These are phyloP conservation scores for Anolis carolinensis DNA, from an alignment of 2,113 vertebrate species.

Conservation along the genomic window DNA sequence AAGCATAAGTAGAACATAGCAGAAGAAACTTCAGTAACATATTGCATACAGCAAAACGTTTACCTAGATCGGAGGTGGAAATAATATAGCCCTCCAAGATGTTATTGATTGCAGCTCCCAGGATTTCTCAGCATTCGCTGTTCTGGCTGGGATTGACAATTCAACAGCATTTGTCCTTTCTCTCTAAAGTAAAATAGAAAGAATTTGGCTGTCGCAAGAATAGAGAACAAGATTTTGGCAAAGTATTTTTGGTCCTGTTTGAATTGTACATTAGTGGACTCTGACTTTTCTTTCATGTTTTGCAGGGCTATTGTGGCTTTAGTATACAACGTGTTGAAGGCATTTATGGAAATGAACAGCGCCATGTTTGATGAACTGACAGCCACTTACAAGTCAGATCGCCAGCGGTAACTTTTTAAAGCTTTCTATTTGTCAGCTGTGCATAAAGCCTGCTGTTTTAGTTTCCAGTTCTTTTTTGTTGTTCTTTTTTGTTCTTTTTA, in stretches of 20 bases:
- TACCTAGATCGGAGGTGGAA: neutral
- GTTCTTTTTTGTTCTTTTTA: constrained; percentile 36
- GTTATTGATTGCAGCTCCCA: neutral
- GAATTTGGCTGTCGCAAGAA: constrained; percentile 34
- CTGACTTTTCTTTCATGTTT: constrained; percentile 31
- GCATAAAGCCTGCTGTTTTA: constrained; percentile 57
- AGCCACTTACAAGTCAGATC: constrained; percentile 99
- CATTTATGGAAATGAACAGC: constrained; percentile 99
- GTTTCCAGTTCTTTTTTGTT: neutral
- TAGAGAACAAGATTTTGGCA: neutral
- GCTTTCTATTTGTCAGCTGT: constrained; percentile 78
- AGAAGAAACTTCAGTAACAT: constrained; percentile 11
- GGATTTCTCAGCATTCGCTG: too few species aligned
- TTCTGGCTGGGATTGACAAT: too few species aligned
- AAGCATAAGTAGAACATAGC: neutral
- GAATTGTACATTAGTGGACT: constrained; percentile 41
- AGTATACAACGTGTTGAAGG: constrained; percentile 98
- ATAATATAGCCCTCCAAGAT: neutral
- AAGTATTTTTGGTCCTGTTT: constrained; percentile 6
- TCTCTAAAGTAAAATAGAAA: constrained; percentile 16
- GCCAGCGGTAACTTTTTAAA: constrained; percentile 95
- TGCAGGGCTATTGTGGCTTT: constrained; percentile 96
- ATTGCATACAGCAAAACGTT: constrained; percentile 32
- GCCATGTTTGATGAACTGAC: constrained; percentile 99
- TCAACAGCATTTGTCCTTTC: neutral